phyloP scores from a whole-genome alignment of 1,140 invertebrate species.

The Eupristina koningsbergeri region DNA sequence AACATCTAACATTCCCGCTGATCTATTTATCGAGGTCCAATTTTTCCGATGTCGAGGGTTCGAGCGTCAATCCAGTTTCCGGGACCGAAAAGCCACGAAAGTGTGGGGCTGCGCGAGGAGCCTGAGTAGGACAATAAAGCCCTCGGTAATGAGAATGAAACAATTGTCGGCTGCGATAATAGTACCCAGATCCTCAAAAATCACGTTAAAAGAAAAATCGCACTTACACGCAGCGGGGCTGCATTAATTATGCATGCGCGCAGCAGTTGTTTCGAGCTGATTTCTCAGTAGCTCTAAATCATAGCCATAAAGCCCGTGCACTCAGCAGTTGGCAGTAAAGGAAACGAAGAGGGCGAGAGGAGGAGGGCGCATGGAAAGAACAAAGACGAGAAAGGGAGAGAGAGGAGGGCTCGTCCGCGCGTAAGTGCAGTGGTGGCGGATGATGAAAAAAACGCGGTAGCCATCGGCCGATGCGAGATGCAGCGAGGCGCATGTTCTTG shows the following conservation, averaged over 20 bases:
- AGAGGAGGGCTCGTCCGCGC: neutral
- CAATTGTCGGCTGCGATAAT: neutral
- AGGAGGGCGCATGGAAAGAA: too few relatives aligned
- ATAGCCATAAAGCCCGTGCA: constrained; percentile 45
- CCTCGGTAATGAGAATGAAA: too few relatives aligned
- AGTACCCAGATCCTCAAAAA: neutral
- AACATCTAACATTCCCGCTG: too few relatives aligned
- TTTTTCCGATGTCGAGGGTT: too few relatives aligned
- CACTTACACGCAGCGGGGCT: too few relatives aligned
- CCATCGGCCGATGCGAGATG: constrained; percentile 38
- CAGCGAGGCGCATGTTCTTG: constrained; percentile 11
- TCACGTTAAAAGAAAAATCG: constrained; percentile 29
- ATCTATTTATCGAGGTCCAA: too few relatives aligned
- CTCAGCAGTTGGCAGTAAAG: constrained; percentile 42
- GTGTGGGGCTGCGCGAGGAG: too few relatives aligned
- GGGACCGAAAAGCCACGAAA: too few relatives aligned
- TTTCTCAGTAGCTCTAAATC: constrained; percentile 46
- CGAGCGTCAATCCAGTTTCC: too few relatives aligned
- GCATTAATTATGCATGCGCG: constrained; percentile 45
- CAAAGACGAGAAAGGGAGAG: constrained; percentile 29
- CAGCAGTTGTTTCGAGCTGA: constrained; percentile 13
- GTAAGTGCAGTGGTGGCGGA: constrained; percentile 35
- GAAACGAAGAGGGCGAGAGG: constrained; percentile 14
- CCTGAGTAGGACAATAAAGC: too few relatives aligned
- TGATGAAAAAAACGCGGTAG: constrained; percentile 49